phyloP scores from a whole-genome alignment of 2,888 invertebrate genomes.

The Thereva unica region DNA sequence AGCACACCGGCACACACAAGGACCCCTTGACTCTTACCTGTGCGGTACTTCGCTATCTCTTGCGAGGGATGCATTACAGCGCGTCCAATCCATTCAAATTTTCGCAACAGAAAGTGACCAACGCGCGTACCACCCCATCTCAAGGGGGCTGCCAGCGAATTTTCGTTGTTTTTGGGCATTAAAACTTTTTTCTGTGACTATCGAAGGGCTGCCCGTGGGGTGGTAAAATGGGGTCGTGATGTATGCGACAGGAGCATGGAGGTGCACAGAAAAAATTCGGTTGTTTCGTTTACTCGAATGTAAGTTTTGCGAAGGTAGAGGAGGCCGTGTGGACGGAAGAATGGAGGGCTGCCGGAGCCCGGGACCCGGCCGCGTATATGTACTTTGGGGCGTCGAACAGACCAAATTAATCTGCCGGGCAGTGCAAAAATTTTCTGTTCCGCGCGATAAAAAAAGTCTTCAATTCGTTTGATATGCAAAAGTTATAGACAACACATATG shows the following conservation, averaged over 20 bases:
- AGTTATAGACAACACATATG: constrained; percentile 39
- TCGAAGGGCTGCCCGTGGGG: constrained; percentile 15
- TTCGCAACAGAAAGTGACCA: constrained; percentile 35
- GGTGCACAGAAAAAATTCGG: constrained; percentile 30
- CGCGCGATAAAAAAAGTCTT: constrained; percentile 36
- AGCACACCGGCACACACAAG: not conserved
- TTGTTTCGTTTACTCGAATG: constrained; percentile 32
- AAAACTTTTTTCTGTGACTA: constrained; percentile 33
- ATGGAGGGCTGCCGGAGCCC: constrained; percentile 4
- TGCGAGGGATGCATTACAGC: constrained; percentile 33
- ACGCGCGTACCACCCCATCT: constrained; percentile 31
- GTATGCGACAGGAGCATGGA: constrained; percentile 25
- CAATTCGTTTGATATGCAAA: constrained; percentile 42
- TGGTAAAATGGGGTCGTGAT: constrained; percentile 33
- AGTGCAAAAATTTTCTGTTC: constrained; percentile 39
- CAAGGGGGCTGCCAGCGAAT: constrained; percentile 31
- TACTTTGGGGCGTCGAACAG: constrained; percentile 43
- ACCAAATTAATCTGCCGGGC: constrained; percentile 44
- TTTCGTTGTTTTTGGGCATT: constrained; percentile 41
- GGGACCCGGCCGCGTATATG: constrained; percentile 31
- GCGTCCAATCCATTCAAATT: constrained; percentile 36
- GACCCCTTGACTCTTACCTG: constrained; percentile 24
- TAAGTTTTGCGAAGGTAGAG: constrained; percentile 30
- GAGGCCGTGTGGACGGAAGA: not conserved
- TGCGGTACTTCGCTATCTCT: constrained; percentile 27